Evolutionary conservation across 1,140 invertebrate species (phyloP).

Genomic region (Manduca sexta): DNA sequence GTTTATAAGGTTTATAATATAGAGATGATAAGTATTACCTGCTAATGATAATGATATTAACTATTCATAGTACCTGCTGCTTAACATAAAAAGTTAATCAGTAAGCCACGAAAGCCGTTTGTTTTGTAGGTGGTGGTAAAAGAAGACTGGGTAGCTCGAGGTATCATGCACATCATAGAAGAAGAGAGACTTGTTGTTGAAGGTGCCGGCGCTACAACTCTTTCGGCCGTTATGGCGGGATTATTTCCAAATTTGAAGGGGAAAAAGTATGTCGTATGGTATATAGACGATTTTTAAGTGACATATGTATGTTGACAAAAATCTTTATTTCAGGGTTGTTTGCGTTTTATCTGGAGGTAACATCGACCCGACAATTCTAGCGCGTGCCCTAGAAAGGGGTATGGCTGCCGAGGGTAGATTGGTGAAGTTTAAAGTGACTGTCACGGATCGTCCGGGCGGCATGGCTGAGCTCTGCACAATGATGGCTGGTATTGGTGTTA

Average conservation of each 20-base stretch:
- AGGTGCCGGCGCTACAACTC: slow-evolving; percentile 88
- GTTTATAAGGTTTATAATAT: neutral
- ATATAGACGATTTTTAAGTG: too few species aligned
- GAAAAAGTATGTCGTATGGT: slow-evolving; percentile 85
- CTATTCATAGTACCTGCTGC: too few species aligned
- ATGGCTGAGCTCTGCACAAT: slow-evolving; percentile 88
- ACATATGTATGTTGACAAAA: neutral
- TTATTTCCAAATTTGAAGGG: slow-evolving; percentile 89
- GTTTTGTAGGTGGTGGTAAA: slow-evolving; percentile 77
- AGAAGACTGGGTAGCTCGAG: slow-evolving; percentile 91
- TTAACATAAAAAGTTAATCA: too few species aligned
- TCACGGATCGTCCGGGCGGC: slow-evolving; percentile 89
- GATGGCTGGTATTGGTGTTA: slow-evolving; percentile 84
- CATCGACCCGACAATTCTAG: slow-evolving; percentile 93
- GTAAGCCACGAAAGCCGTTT: neutral
- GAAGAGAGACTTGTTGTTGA: slow-evolving; percentile 94
- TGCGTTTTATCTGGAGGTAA: slow-evolving; percentile 91
- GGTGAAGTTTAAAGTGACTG: slow-evolving; percentile 86
- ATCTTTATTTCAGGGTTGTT: slow-evolving; percentile 79
- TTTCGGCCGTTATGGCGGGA: slow-evolving; percentile 90
- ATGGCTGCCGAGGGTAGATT: slow-evolving; percentile 91
- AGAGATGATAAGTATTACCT: too few species aligned
- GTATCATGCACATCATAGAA: slow-evolving; percentile 91
- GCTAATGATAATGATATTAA: too few species aligned
- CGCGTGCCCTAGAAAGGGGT: slow-evolving; percentile 90